These are phyloP conservation scores for Colistium nudipinnis DNA, from an alignment of 2,113 vertebrate species.

Conservation along the genomic window DNA sequence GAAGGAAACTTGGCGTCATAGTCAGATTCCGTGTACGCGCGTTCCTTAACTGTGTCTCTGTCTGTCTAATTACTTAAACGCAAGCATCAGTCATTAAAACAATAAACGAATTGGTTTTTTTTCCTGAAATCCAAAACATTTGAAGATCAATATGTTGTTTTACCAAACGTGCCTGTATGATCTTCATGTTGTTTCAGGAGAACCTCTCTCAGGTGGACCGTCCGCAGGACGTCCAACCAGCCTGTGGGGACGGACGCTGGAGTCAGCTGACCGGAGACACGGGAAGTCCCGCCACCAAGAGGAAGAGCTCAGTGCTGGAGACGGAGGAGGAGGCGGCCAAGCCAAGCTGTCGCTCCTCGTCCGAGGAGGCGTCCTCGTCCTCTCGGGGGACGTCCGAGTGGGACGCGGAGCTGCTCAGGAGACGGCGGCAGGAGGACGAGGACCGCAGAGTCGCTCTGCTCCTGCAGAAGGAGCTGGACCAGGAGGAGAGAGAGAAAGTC, in stretches of 20 bases:
- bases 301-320: slow-evolving; percentile 54
- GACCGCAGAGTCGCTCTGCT: slow-evolving; percentile 87
- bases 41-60: no score
- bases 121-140: no score
- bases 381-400: slow-evolving; percentile 72
- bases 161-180: no score
- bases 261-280: not conserved
- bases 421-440: slow-evolving; percentile 87
- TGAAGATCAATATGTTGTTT: no score
- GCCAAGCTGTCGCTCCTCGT: not conserved
- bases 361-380: not conserved
- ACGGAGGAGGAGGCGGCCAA: slow-evolving; percentile 26
- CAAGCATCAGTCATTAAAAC: no score
- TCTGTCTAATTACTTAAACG: no score
- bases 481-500: slow-evolving; percentile 69
- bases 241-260: not conserved
- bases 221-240: not conserved
- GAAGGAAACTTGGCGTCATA: no score
- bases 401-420: slow-evolving; percentile 81
- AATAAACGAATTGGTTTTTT: no score
- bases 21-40: no score
- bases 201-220: slow-evolving; percentile 52
- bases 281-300: slow-evolving; percentile 45
- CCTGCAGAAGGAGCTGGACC: slow-evolving; percentile 86
- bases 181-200: slow-evolving; percentile 63